These are phyloP conservation scores for Tenebrio molitor DNA, from an alignment of 1,140 invertebrate species.

Conservation along the genomic window DNA sequence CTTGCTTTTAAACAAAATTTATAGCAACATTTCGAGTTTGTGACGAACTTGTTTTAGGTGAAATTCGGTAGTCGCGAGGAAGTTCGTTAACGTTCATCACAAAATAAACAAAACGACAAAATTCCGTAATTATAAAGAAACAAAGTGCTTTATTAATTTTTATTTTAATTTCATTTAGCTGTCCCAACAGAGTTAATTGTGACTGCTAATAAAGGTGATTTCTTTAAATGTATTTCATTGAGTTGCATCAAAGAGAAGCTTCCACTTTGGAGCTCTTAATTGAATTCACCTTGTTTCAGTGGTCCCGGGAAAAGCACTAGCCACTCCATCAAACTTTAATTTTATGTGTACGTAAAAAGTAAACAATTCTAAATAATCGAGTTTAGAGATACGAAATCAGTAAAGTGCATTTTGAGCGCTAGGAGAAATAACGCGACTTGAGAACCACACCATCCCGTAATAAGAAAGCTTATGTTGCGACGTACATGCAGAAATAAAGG, in stretches of 20 bases:
- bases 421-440: neutral
- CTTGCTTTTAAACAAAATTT: slow-evolving; percentile 13
- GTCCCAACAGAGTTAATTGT: slow-evolving; percentile 8
- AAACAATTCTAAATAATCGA: slow-evolving; percentile 28
- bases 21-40: neutral
- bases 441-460: neutral
- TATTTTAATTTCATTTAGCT: slow-evolving; percentile 13
- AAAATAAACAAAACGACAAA: slow-evolving; percentile 21
- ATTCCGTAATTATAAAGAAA: slow-evolving; percentile 27
- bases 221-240: slow-evolving; percentile 32
- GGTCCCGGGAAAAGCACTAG: slow-evolving; percentile 16
- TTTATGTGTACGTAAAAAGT: slow-evolving; percentile 21
- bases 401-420: neutral
- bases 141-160: slow-evolving; percentile 19
- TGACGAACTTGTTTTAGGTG: slow-evolving; percentile 3
- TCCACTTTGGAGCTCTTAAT: slow-evolving; percentile 13
- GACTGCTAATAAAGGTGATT: slow-evolving; percentile 23
- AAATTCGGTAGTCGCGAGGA: slow-evolving; percentile 6
- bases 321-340: slow-evolving; percentile 32
- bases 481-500: slow-evolving; percentile 5
- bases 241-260: slow-evolving; percentile 27
- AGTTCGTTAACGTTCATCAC: slow-evolving; percentile 22
- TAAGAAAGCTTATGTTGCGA: slow-evolving; percentile 5
- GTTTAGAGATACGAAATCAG: slow-evolving; percentile 9
- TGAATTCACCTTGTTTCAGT: slow-evolving; percentile 20